Conservation (phyloP, 37 sponge, comb jelly and placozoan genomes). For the Oopsacas minuta region DNA sequence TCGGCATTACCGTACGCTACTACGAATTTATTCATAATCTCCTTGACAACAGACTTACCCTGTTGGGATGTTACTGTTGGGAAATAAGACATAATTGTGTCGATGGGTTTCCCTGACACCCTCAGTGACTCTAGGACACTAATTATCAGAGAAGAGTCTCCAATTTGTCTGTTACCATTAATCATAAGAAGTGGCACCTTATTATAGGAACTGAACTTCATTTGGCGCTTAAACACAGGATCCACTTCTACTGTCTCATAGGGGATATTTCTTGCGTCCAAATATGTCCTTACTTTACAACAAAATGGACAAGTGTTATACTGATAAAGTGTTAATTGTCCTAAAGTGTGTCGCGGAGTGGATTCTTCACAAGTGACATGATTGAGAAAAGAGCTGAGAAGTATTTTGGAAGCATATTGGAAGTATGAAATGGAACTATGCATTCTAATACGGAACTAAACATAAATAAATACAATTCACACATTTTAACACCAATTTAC, state of each 20-base stretch:
- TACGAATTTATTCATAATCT: constrained; percentile 69
- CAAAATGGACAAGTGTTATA: constrained; percentile 87
- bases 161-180: constrained; percentile 31
- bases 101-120: constrained; percentile 20
- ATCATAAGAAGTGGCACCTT: constrained; percentile 45
- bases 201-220: constrained; percentile 46
- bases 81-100: constrained; percentile 35
- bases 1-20: constrained; percentile 51
- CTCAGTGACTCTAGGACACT: constrained; percentile 49
- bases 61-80: constrained; percentile 40
- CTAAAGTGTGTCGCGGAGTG: neutral
- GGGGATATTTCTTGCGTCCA: constrained; percentile 45
- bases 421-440: neutral
- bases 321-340: constrained; percentile 58
- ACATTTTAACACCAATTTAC: no score
- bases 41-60: constrained; percentile 32
- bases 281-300: constrained; percentile 62
- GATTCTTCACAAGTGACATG: neutral
- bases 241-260: constrained; percentile 72
- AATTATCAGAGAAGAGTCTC: constrained; percentile 61
- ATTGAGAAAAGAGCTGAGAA: neutral
- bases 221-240: constrained; percentile 51
- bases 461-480: no score
- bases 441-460: no score
- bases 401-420: neutral